A percentile compares a stretch with the other conserved stretches of the same genome.
Evolutionary conservation across 2,888 invertebrate genomes (phyloP).

Genomic region (Omphaloscelis lunosa): DNA sequence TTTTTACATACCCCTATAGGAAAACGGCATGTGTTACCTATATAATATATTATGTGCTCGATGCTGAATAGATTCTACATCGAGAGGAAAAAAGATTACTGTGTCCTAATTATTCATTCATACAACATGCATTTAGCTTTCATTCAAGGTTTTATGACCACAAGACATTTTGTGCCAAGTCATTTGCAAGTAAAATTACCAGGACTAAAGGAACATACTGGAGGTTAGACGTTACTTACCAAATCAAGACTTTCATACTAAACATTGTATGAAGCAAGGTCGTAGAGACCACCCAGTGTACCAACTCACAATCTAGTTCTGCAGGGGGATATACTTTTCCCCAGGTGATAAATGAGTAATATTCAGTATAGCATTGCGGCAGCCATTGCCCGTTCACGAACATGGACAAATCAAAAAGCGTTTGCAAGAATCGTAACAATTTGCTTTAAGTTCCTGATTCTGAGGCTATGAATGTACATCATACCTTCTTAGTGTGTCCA

Average conservation of each 20-base stretch:
- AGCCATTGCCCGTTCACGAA: neutral
- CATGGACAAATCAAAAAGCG: neutral
- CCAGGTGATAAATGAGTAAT: neutral
- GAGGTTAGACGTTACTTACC: conserved; percentile 20
- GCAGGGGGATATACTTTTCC: neutral
- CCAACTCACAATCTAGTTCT: neutral
- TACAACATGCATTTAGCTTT: conserved; percentile 1
- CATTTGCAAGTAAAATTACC: conserved; percentile 33
- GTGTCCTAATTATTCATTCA: neutral
- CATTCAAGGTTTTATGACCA: conserved; percentile 8
- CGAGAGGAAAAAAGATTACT: neutral
- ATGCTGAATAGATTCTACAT: neutral
- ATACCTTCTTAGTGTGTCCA: neutral
- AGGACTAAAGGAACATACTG: conserved; percentile 32
- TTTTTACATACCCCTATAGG: too few species aligned
- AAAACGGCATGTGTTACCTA: too few species aligned
- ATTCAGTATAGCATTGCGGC: neutral
- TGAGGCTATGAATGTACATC: neutral
- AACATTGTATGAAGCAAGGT: neutral
- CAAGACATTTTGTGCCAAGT: conserved; percentile 14
- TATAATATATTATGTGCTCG: too few species aligned
- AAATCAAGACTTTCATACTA: conserved; percentile 20
- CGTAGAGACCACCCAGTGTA: conserved; percentile 8
- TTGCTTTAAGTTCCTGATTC: neutral
- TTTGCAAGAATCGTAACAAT: too few species aligned